Base-by-base conservation (phyloP, 2,113 vertebrate genomes). In the Dicrurus megarhynchus region DNA sequence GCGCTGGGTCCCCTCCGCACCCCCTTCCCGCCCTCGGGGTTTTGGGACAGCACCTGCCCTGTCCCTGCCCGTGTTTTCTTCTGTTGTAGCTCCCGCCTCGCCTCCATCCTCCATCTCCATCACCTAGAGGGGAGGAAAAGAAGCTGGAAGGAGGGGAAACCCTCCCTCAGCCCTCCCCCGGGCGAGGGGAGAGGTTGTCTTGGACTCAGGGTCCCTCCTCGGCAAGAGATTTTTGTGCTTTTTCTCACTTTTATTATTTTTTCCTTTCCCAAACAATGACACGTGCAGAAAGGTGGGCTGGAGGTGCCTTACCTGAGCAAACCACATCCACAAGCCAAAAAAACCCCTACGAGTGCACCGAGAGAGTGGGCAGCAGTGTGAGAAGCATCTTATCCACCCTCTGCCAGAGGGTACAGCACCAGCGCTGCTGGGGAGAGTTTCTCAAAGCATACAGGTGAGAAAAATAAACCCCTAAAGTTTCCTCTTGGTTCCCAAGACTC, bases 241-340 rank as follows among this genome's bases (percentile, higher is more conserved):
- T 93, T 85, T 79, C 82, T 86, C 22, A 30, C 6, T 41, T 63
- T 67, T 74, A 33, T 92, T 75, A 4, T 70, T 60, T 64, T 65
- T 91, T 16, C 65, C 60, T 46, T 63, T 44, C 44, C 42, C 5
- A 2, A 96, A 95, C 93, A 93, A 79, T 24, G 41, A 95, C 95
- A 97, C 39, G n/a, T 97, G 96, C 81, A 52, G 93, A 95, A 97
- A 97, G 95, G 97, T 97, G 83, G 93, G 93, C 84, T 96, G 90
- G 71, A 92, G 69, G 87, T 82, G 18, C 80, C 69, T 89, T 75
- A 83, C 91, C 76, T 63, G 74, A 35, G 60, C 1, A 4, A 78
- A 20, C 23, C 33, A 68, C 6, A 1, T 71, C 20, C 65, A 57
- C 67, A 82, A 67, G 42, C 32, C 7, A 13, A 26, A 69, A 61